phyloP scores from a whole-genome alignment of 2,888 invertebrate species.

The Oligia strigilis region DNA sequence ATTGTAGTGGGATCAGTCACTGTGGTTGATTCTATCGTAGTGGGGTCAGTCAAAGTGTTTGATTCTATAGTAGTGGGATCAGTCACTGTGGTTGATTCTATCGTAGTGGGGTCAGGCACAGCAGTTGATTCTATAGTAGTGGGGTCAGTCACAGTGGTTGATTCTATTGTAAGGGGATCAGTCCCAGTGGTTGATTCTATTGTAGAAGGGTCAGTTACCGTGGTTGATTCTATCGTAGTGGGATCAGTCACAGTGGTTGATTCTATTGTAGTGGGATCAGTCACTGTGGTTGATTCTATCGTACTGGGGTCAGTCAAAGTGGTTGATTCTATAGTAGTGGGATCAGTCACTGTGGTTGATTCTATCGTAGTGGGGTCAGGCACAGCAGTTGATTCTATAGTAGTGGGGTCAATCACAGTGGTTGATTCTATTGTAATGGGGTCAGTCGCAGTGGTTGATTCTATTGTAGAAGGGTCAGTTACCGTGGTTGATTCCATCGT shows the following conservation, averaged over 20 bases:
- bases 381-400: background rate
- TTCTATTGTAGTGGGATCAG: background rate
- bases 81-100: background rate
- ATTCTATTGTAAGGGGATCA: too few relatives aligned
- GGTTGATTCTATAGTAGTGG: background rate
- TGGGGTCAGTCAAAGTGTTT: background rate
- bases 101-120: background rate
- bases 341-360: background rate
- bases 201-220: background rate
- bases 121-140: background rate
- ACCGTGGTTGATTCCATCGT: background rate
- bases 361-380: background rate
- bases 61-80: background rate
- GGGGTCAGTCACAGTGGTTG: background rate
- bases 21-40: background rate
- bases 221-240: background rate
- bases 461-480: background rate
- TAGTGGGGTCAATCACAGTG: background rate
- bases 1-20: background rate
- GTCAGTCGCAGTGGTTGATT: background rate
- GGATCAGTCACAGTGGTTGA: background rate
- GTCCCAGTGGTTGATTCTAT: background rate
- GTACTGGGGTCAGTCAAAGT: background rate
- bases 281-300: fast-evolving
- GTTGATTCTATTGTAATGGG: background rate